Base-by-base conservation (phyloP, 2,888 invertebrate genomes). In the Ischnus inquisitorius region DNA sequence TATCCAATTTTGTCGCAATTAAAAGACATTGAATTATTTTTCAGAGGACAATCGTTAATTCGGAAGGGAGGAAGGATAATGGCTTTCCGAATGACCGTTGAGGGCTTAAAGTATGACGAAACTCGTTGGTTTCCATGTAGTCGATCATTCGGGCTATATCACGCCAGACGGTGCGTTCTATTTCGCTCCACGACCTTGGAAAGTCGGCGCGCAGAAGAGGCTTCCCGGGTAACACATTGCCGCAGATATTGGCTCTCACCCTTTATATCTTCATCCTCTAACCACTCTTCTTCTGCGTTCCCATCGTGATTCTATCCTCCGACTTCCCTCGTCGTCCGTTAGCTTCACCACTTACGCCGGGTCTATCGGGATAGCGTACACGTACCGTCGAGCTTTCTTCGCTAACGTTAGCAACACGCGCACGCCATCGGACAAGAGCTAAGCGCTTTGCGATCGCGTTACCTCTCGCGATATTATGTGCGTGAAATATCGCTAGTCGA, bases 171-270 rank as follows among this genome's bases (percentile, higher is more conserved):
- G 34, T 34, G 34, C 34, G 34, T 5, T 34, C 34, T 34, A 4
- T 34, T 34, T 8, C 34, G 34, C 34, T 34, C 34, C 4, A 34
- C 34, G 34, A 34, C 8, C 34, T 34, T 34, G 34, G 34, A 34
- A 34, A 34, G 34, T 34, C 19, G 51, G 8, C 8, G 19, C 19
- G 12, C 51, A 6, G 51, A n/a, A n/a, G 51, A 51, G 60, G 62
- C 65, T 79, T 79, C 41, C 71, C 10, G 19, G 79, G 83, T 76
- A 83, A 83, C 83, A 83, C 79, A 83, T 83, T 79, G 79, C 79
- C 79, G 48, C 69, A 67, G 79, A 79, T 83, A 83, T 83, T 83
- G 83, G 67, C 83, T 83, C 83, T 79, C 72, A 54, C 46, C 62
- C 69, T 65, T 43, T 76, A 75, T 76, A 67, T 67, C 69, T 79